Conservation (phyloP, 2,113 vertebrate genomes). For the Actinemys pallida region DNA sequence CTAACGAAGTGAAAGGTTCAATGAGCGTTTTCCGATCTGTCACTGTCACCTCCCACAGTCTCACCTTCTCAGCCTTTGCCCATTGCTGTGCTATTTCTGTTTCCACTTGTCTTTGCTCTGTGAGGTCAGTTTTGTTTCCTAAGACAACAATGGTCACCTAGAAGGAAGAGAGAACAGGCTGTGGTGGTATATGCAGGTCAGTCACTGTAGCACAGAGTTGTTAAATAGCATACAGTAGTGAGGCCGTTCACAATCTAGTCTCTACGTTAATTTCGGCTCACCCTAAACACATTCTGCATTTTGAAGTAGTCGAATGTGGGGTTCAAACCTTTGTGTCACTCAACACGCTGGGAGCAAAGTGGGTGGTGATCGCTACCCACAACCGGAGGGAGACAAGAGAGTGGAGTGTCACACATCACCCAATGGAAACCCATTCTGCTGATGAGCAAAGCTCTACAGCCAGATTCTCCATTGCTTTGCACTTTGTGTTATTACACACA, state of each 20-base stretch:
- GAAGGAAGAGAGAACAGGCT: slow-evolving; percentile 16
- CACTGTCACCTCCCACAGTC: slow-evolving; percentile 95
- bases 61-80: slow-evolving; percentile 91
- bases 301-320: background rate
- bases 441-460: background rate
- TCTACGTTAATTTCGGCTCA: background rate
- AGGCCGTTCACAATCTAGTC: background rate
- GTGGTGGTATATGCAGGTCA: background rate
- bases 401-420: rapidly evolving
- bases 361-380: background rate
- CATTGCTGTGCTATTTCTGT: slow-evolving; percentile 90
- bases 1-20: slow-evolving; percentile 92
- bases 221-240: background rate
- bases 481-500: background rate
- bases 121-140: slow-evolving; percentile 93
- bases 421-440: slow-evolving; percentile 1
- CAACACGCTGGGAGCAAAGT: background rate
- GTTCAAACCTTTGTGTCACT: background rate
- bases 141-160: slow-evolving; percentile 91
- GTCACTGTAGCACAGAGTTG: background rate
- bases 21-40: slow-evolving; percentile 88
- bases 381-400: background rate
- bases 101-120: slow-evolving; percentile 90
- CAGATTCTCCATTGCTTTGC: background rate
- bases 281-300: background rate